Conservation (phyloP, 2,113 vertebrate species). For the Phocoena sinus region DNA sequence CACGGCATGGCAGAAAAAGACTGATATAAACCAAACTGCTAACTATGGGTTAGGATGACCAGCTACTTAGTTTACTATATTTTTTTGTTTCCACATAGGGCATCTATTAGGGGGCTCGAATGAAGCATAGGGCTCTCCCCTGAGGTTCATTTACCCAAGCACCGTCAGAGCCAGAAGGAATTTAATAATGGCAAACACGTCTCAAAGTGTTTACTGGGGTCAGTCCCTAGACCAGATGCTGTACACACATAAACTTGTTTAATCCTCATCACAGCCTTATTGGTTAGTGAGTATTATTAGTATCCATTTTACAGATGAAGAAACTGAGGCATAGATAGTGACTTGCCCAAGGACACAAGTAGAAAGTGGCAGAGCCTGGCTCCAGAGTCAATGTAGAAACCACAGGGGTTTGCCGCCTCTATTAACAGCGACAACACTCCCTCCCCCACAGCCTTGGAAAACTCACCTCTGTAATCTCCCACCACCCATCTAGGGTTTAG, state of each 20-base stretch:
- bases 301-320: not conserved
- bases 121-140: not conserved
- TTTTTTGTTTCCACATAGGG: not conserved
- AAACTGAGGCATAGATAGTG: not conserved
- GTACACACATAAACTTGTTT: not conserved
- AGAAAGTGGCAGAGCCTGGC: not conserved
- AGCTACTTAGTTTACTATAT: not conserved
- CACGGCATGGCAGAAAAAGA: not conserved
- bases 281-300: not conserved
- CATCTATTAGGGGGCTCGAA: not conserved
- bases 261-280: not conserved
- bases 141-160: not conserved
- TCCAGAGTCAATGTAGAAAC: not conserved
- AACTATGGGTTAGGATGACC: not conserved
- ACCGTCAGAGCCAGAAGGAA: not conserved
- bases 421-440: too few relatives aligned
- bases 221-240: not conserved
- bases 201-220: not conserved
- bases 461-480: not conserved
- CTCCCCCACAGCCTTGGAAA: not conserved
- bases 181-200: not conserved
- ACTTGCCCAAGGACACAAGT: not conserved
- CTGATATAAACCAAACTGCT: not conserved
- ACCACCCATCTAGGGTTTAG: not conserved
- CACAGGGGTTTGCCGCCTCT: not conserved